Conservation (phyloP, 2,113 vertebrate genomes). For the Forbesichthys agassizii region DNA sequence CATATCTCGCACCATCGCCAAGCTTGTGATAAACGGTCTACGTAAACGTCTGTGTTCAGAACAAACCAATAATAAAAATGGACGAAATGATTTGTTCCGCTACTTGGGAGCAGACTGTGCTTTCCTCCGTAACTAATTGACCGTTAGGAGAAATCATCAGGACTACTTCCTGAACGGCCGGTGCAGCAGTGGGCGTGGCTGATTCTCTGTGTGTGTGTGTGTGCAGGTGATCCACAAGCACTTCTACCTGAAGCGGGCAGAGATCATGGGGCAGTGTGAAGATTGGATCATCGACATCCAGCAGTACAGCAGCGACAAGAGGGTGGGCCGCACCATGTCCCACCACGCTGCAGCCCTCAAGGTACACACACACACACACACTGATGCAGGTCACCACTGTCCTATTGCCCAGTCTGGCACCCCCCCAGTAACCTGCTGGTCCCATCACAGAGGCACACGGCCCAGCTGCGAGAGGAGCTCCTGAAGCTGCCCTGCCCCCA, state of each 20-base stretch:
- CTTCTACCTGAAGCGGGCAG: slow-evolving; percentile 96
- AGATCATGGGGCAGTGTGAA: slow-evolving; percentile 98
- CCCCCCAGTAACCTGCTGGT: background rate
- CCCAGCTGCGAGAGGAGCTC: slow-evolving; percentile 94
- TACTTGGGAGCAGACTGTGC: no score
- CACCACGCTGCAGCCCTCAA: slow-evolving; percentile 97
- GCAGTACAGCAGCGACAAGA: slow-evolving; percentile 98
- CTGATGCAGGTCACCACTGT: no score
- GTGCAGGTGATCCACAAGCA: slow-evolving; percentile 96
- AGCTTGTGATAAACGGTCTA: no score
- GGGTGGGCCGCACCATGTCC: slow-evolving; percentile 98
- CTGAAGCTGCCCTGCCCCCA: slow-evolving; percentile 95
- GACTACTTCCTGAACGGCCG: no score
- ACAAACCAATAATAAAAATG: no score
- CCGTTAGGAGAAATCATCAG: no score
- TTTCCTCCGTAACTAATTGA: no score
- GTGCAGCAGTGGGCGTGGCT: background rate
- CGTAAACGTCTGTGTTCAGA: no score
- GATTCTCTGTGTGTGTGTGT: background rate
- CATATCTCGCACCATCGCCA: no score
- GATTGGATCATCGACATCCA: slow-evolving; percentile 99
- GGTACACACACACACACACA: slow-evolving; percentile 70
- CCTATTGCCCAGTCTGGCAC: background rate
- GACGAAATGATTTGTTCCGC: no score
- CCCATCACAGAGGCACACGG: slow-evolving; percentile 88